These are phyloP conservation scores for Epistrophella euchroma DNA, from an alignment of 2,888 invertebrate genomes.

Conservation along the genomic window DNA sequence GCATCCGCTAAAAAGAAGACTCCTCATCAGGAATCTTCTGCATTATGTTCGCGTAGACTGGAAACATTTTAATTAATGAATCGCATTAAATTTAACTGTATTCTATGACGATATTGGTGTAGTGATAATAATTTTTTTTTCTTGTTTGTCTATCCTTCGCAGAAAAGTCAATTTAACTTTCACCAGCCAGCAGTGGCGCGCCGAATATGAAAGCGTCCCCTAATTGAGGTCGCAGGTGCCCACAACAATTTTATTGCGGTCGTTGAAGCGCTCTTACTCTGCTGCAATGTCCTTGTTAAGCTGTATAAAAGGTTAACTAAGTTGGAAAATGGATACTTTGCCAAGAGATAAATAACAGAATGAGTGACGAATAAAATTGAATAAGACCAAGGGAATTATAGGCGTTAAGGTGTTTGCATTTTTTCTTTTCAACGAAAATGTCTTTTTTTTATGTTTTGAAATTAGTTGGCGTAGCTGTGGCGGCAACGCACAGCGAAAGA, in stretches of 20 bases:
- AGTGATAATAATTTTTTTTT: constrained; percentile 57
- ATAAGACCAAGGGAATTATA: constrained; percentile 52
- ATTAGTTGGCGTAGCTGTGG: constrained; percentile 44
- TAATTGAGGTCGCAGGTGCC: constrained; percentile 75
- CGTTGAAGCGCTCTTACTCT: constrained; percentile 47
- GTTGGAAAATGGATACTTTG: constrained; percentile 72
- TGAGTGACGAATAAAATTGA: constrained; percentile 63
- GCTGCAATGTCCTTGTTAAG: constrained; percentile 69
- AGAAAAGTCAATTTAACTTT: constrained; percentile 65
- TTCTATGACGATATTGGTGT: constrained; percentile 55
- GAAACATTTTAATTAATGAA: constrained; percentile 73
- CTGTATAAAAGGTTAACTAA: constrained; percentile 72
- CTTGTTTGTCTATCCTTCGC: neutral
- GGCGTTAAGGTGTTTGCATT: constrained; percentile 72
- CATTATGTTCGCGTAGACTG: constrained; percentile 55
- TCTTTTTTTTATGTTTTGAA: constrained; percentile 42
- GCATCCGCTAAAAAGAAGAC: constrained; percentile 7
- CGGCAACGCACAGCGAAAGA: constrained; percentile 1
- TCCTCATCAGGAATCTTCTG: constrained; percentile 32
- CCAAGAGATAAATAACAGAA: constrained; percentile 47
- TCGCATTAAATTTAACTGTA: constrained; percentile 72
- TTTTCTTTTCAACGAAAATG: constrained; percentile 55
- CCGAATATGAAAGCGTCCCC: constrained; percentile 1
- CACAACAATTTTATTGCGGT: constrained; percentile 74
- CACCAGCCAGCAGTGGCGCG: constrained; percentile 1